Evolutionary conservation across 2,113 vertebrate genomes (phyloP), one percentile per base, ranked within the genome.

Genomic region (Coturnix japonica): DNA sequence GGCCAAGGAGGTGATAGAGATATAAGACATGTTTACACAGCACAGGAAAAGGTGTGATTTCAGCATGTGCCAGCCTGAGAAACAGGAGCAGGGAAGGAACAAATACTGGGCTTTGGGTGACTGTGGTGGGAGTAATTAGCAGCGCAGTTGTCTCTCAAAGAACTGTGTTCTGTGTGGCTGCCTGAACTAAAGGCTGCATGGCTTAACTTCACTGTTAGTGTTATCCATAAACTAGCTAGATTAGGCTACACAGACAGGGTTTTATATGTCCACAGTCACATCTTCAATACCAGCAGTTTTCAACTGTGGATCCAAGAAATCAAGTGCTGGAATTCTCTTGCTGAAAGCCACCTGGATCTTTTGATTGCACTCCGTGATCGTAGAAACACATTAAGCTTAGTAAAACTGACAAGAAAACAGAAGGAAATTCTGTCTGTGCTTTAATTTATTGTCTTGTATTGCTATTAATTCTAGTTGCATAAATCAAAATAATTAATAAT

Each of bases 401-500:
- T 30, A 70, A 59, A 43, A 74, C 60, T 54, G 33, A 22, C 28
- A 43, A 33, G 49, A 79, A 93, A 80, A 6, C 74, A 74, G 49
- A 74, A 74, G 17, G 8, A 85, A 71, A 1, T 3, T 31, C 72
- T 74, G 69, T 12, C 72, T 78, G n/a, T 67, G 41, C 35, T 66
- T 63, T 70, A 37, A 59, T 94, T 89, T 82, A 49, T 77, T 94
- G 64, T 67, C 33, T 60, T 53, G 47, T 12, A 41, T 41, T 88
- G 63, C 81, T 69, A 26, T 49, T 57, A 81, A 67, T 81, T 28
- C 53, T 84, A 35, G 35, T 53, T 86, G 43, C 35, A 63, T 90
- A 81, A 88, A 94, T 78, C 35, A 46, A 11, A 65, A 8, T 20
- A 49, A 79, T 81, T 72, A 83, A 94, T 85, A 65, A 71, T 57